Evolutionary conservation across 30 jellyfish, hydroid and myxozoan genomes (phyloP).

Genomic region (Mastigias papua): DNA sequence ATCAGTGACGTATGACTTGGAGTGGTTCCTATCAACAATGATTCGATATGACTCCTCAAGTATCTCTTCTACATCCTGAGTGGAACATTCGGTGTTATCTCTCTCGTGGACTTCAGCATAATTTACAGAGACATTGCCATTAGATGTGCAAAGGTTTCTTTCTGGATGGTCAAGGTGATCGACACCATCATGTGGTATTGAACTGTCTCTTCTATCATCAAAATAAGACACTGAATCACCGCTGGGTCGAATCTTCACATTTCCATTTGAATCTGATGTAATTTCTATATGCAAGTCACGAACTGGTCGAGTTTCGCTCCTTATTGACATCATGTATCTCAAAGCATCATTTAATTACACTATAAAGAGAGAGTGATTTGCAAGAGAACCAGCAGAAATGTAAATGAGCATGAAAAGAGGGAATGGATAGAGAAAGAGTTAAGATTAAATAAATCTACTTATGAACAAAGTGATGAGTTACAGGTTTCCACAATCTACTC

Average conservation of each 20-base stretch:
- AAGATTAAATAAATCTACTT: no score
- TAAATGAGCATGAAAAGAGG: no score
- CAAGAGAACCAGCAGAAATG: no score
- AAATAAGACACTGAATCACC: constrained; percentile 30
- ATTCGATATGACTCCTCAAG: constrained; percentile 62
- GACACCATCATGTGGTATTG: constrained; percentile 8
- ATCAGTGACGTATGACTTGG: constrained; percentile 11
- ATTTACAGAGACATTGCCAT: neutral
- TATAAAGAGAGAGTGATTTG: no score
- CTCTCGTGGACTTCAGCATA: neutral
- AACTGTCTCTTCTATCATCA: constrained; percentile 9
- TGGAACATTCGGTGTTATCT: constrained; percentile 11
- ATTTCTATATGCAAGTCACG: constrained; percentile 65
- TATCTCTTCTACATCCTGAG: neutral
- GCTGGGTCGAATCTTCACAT: constrained; percentile 48
- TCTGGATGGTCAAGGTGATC: neutral
- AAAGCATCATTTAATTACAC: no score
- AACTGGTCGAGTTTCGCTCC: neutral
- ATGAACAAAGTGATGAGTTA: no score
- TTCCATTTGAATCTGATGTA: constrained; percentile 40
- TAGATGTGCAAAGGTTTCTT: neutral
- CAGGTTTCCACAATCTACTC: no score
- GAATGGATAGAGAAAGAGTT: no score
- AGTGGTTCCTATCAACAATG: constrained; percentile 31
- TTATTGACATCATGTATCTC: neutral